Evolutionary conservation across 1,140 invertebrate genomes (phyloP), one percentile per base, ranked within the genome.

Genomic region (Heliothis subflexa): DNA sequence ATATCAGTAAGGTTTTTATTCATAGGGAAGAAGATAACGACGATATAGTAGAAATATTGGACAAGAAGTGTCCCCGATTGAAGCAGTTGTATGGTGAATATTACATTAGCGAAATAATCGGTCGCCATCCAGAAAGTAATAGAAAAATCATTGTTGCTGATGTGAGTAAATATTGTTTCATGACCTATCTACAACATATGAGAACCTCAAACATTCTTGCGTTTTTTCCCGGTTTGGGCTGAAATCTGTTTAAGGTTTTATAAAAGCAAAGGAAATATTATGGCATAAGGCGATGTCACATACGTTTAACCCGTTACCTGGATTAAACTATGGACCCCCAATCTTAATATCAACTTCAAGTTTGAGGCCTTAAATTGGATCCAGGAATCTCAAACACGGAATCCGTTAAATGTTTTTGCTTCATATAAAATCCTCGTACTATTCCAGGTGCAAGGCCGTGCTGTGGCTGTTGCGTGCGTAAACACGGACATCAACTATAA

Each of bases 1-100:
- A 40, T 40, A 40, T 40, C 7, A 40, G 33, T 40, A 40, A 40
- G 33, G 33, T 50, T 71, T 61, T 73, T 78, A 4, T 61, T 3
- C 83, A 21, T 72, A 96, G 96, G 45, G 96, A 97, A 81, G 96
- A 97, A 90, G 97, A 97, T 80, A 96, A 97, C 89, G 97, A 97
- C 88, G 96, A 97, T 78, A 90, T 97, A 33, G 94, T 96, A n/a
- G 95, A 95, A 33, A 95, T 97, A 61, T 95, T 97, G 72, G 95
- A 96, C 78, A 92, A 89, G 1, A 95, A 96, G 73, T 91, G 92
- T 49, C 91, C 93, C 3, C 88, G 91, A 50, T 83, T 97, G 50
- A 95, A 93, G 49, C 92, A 96, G 25, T 87, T 95, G 0, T 97
- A 97, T 86, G 97, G 97, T 0, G 95, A 96, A 11, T 97, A 95